These are phyloP conservation scores for Eurois occulta DNA, from an alignment of 2,888 invertebrate genomes.

Conservation along the genomic window DNA sequence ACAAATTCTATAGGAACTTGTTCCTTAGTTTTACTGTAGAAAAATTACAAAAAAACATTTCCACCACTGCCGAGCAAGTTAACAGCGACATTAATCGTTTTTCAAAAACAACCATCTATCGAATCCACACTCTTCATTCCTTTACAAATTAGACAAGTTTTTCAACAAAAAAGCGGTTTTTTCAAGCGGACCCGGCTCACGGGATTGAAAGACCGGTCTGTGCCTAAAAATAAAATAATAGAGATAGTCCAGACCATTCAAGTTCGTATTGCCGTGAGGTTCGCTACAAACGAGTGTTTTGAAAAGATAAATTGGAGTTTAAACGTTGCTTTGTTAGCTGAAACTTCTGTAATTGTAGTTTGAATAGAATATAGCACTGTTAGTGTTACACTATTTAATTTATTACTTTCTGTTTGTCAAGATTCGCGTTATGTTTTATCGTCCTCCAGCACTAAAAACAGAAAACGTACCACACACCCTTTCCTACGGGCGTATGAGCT, in stretches of 20 bases:
- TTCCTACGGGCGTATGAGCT: background rate
- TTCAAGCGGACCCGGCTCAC: constrained; percentile 37
- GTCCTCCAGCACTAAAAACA: background rate
- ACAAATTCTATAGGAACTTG: background rate
- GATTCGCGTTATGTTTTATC: no score
- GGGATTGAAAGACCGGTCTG: constrained; percentile 22
- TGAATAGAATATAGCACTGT: constrained; percentile 4
- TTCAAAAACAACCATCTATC: constrained; percentile 34
- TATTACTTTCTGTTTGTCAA: background rate
- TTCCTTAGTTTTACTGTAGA: background rate
- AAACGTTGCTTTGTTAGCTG: constrained; percentile 24
- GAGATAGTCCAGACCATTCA: constrained; percentile 46
- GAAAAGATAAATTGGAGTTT: constrained; percentile 36
- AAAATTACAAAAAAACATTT: background rate
- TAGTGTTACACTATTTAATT: background rate
- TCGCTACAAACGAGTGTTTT: constrained; percentile 23
- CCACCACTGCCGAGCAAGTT: background rate
- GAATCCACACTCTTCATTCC: constrained; percentile 35
- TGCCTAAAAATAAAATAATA: constrained; percentile 62
- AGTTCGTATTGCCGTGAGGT: constrained; percentile 38
- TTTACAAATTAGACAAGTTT: constrained; percentile 50
- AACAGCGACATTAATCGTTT: constrained; percentile 21
- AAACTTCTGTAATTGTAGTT: background rate
- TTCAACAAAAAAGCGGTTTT: constrained; percentile 40
- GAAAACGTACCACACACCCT: background rate